Conservation (phyloP, 37 sponge, comb jelly and placozoan species). For the Trichoplax adhaerens region DNA sequence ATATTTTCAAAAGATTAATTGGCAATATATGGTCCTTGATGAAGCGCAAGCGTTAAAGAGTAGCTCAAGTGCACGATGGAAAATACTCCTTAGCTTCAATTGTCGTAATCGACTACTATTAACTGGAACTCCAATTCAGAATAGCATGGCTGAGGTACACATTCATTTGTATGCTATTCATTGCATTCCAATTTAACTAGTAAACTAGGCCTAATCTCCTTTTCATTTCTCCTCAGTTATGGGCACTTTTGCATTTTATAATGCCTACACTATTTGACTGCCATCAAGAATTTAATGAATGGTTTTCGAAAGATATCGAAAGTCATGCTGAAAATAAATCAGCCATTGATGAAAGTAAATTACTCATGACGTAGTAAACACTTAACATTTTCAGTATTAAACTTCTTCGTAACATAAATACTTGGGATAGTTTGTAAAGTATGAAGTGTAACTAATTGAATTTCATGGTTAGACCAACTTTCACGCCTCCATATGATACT, state of each 20-base stretch:
- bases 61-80: slow-evolving; percentile 54
- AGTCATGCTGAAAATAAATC: slow-evolving; percentile 74
- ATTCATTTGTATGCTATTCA: too few relatives aligned
- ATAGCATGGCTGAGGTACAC: slow-evolving; percentile 82
- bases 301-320: slow-evolving; percentile 93
- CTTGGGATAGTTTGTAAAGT: not conserved
- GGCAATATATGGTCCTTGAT: slow-evolving; percentile 95
- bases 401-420: not conserved
- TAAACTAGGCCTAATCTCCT: not conserved
- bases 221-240: slow-evolving; percentile 27
- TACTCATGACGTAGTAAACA: not conserved
- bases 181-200: too few relatives aligned
- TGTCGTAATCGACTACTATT: slow-evolving; percentile 79
- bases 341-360: slow-evolving; percentile 52
- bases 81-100: slow-evolving; percentile 74
- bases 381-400: not conserved
- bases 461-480: slow-evolving; percentile 42
- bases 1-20: slow-evolving; percentile 77
- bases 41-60: slow-evolving; percentile 97
- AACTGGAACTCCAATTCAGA: slow-evolving; percentile 93
- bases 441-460: not conserved
- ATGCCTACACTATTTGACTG: slow-evolving; percentile 95
- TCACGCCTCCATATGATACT: slow-evolving; percentile 85
- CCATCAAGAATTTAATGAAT: slow-evolving; percentile 88
- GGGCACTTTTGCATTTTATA: slow-evolving; percentile 92